Percentiles rank a stretch among this genome's conserved stretches.
Conservation (phyloP, 2,113 vertebrate species). For the Amphilophus citrinellus region DNA sequence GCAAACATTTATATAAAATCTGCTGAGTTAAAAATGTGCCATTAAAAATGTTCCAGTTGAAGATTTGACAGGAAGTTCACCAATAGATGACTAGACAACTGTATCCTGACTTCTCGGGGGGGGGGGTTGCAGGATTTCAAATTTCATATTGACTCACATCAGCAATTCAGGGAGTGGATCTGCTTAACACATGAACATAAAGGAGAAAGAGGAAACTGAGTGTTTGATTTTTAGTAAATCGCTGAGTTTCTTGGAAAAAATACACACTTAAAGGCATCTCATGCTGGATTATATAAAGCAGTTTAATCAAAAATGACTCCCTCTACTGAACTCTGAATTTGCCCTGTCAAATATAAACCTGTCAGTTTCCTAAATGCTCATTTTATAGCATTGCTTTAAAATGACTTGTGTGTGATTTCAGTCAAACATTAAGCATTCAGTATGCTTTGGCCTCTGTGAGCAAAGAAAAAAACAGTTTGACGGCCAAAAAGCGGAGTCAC, state of each 20-base stretch:
- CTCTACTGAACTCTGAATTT: not conserved
- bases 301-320: not conserved
- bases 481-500: not conserved
- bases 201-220: not conserved
- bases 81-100: not conserved
- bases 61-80: slow-evolving; percentile 57
- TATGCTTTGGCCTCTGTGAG: not conserved
- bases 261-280: too few relatives aligned
- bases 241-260: not conserved
- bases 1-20: slow-evolving; percentile 31
- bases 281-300: not conserved
- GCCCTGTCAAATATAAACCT: not conserved
- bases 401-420: not conserved
- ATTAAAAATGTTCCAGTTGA: slow-evolving; percentile 44
- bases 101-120: slow-evolving; percentile 1
- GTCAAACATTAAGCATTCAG: not conserved
- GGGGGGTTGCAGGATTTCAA: not conserved
- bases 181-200: not conserved
- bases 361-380: not conserved
- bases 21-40: slow-evolving; percentile 67
- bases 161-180: not conserved
- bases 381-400: not conserved
- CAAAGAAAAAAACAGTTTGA: not conserved
- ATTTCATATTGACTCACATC: not conserved
- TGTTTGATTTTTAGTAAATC: not conserved